Percentiles rank a stretch among this genome's conserved stretches.
Conservation (phyloP, 2,113 vertebrate genomes). For the Spilogale gracilis region DNA sequence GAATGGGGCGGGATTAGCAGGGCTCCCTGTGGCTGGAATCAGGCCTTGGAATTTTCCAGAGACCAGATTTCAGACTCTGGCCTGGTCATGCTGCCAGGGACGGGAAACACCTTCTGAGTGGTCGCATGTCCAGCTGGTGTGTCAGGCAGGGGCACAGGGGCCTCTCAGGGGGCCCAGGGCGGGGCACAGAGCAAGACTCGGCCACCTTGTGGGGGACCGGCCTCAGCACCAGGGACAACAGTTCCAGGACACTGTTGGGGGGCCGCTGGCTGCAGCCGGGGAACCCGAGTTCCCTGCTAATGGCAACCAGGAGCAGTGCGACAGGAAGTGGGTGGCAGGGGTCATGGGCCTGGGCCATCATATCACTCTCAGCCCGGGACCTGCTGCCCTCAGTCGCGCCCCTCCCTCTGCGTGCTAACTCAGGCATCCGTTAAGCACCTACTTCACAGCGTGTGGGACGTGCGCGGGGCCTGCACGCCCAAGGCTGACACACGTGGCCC, state of each 20-base stretch:
- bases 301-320: not conserved
- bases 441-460: too few species aligned
- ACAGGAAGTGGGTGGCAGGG: not conserved
- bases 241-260: accelerated
- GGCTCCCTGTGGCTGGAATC: slow-evolving; percentile 11
- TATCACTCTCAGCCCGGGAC: not conserved
- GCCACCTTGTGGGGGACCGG: not conserved
- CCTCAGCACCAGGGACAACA: not conserved
- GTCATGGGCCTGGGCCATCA: not conserved
- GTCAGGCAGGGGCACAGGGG: not conserved
- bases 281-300: not conserved
- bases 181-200: not conserved
- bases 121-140: not conserved
- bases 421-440: not conserved
- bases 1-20: slow-evolving; percentile 50
- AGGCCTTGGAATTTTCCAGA: slow-evolving; percentile 80
- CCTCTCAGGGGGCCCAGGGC: not conserved
- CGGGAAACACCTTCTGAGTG: not conserved
- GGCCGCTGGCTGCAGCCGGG: not conserved
- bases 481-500: not conserved
- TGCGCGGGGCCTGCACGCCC: not conserved
- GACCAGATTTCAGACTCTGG: not conserved
- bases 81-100: not conserved
- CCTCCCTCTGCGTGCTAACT: accelerated
- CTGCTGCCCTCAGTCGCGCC: not conserved